Evolutionary conservation across 2,797 vertebrate genomes (phyloP), one percentile per base, ranked within the genome.

Genomic region (Ceyx erithaca): DNA sequence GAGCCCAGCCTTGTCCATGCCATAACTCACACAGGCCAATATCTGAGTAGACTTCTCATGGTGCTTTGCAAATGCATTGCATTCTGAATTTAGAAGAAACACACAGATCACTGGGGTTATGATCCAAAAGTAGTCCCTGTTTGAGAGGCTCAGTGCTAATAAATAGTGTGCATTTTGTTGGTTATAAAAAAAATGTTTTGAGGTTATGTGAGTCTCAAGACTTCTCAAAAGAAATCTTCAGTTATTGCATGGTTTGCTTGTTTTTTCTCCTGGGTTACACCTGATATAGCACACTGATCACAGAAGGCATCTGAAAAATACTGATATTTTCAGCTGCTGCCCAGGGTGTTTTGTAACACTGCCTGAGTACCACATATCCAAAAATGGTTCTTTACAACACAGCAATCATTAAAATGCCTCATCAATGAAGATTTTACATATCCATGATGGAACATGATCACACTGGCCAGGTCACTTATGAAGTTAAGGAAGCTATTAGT

Each of bases 261-360:
- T 1, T 51, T 90, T 87, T 89, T 85, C 72, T 91, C 66, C 77
- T 80, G 72, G 33, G 26, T 75, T 71, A 43, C 67, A 75, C 23
- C 82, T 92, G 79, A 41, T 82, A 30, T 14, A 86, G 30, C 52
- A 55, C 33, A 63, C 8, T 48, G 91, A 77, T 71, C 79, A 82
- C 61, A 83, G n/a, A 46, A 63, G n/a, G 67, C 35, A 80, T 28
- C 28, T 87, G 82, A 91, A 91, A 93, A 93, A 73, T 64, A 69
- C 52, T 57, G 67, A 61, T 80, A n/a, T 26, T 91, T 87, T 91
- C 77, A 89, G 43, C 30, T 83, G n/a, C 33, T 80, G 45, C n/a
- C 87, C 28, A 40, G 30, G 14, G 13, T 35, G 2, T 1, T 61
- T 70, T 80, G 78, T 40, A 68, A 58, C 22, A 15, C 14, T 64